These are phyloP conservation scores for Agriotes lineatus DNA, from an alignment of 2,888 invertebrate genomes.

Conservation along the genomic window DNA sequence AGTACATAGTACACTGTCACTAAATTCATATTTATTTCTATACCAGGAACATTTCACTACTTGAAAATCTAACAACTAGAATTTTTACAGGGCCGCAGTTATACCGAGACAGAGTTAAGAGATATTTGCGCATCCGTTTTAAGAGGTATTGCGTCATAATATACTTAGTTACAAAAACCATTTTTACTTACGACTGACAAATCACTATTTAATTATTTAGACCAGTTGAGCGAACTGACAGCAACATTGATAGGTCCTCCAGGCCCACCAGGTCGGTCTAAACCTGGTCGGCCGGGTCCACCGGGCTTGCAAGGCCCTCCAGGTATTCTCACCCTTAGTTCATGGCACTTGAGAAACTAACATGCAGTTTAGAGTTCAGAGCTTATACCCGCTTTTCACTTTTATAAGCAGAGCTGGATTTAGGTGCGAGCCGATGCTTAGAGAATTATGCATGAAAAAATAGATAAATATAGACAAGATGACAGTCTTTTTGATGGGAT, in stretches of 20 bases:
- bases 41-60: background rate
- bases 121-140: constrained; percentile 86
- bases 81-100: constrained; percentile 71
- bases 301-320: constrained; percentile 78
- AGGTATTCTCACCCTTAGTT: constrained; percentile 66
- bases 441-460: too few relatives aligned
- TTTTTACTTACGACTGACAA: too few relatives aligned
- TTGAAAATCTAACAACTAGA: background rate
- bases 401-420: too few relatives aligned
- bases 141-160: constrained; percentile 75
- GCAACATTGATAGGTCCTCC: constrained; percentile 74
- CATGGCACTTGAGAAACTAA: constrained; percentile 34
- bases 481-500: too few relatives aligned
- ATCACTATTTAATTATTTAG: constrained; percentile 64
- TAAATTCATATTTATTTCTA: too few relatives aligned
- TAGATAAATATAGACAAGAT: too few relatives aligned
- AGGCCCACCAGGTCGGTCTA: constrained; percentile 75
- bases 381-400: constrained; percentile 24
- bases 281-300: constrained; percentile 77
- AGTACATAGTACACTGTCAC: too few relatives aligned
- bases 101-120: constrained; percentile 80
- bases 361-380: constrained; percentile 21
- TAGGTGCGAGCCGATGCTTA: too few relatives aligned
- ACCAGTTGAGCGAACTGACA: constrained; percentile 80
- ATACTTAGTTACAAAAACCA: too few relatives aligned